A percentile compares a stretch with the other conserved stretches of the same genome.
These are phyloP conservation scores for Rhineura floridana DNA, from an alignment of 2,113 vertebrate species.

Conservation along the genomic window DNA sequence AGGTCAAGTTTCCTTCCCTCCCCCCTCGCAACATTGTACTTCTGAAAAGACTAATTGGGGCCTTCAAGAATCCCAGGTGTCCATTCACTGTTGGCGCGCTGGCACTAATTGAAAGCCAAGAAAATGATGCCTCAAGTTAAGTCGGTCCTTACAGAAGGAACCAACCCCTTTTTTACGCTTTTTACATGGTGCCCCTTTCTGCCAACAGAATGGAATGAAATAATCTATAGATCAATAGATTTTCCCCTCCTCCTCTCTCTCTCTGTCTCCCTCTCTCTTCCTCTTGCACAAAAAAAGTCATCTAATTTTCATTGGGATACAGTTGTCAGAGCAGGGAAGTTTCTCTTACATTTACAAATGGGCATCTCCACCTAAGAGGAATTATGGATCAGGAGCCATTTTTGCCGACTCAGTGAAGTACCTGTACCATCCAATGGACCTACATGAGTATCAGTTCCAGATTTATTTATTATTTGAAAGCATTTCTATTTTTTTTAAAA, in stretches of 20 bases:
- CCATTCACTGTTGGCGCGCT: background rate
- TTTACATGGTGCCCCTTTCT: background rate
- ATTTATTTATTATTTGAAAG: background rate
- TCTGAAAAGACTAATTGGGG: conserved; percentile 64
- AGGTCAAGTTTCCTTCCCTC: conserved; percentile 57
- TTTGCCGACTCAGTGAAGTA: background rate
- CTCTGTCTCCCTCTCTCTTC: background rate
- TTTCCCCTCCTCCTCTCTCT: background rate
- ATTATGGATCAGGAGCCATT: background rate
- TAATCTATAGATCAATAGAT: accelerated
- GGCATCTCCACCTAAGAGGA: background rate
- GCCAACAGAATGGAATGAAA: background rate
- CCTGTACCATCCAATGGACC: background rate
- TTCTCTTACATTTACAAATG: background rate
- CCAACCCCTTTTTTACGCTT: background rate
- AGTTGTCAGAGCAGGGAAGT: background rate
- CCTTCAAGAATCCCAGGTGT: conserved; percentile 53
- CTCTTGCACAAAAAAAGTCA: background rate
- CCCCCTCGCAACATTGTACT: background rate
- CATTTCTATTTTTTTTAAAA: too few relatives aligned
- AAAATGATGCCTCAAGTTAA: conserved; percentile 44
- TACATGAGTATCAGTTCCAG: background rate
- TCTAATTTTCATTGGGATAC: background rate
- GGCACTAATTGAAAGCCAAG: accelerated
- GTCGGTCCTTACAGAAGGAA: conserved; percentile 1